These are phyloP conservation scores for Paraescarpia echinospica DNA, from an alignment of 1,140 invertebrate species.

Conservation along the genomic window DNA sequence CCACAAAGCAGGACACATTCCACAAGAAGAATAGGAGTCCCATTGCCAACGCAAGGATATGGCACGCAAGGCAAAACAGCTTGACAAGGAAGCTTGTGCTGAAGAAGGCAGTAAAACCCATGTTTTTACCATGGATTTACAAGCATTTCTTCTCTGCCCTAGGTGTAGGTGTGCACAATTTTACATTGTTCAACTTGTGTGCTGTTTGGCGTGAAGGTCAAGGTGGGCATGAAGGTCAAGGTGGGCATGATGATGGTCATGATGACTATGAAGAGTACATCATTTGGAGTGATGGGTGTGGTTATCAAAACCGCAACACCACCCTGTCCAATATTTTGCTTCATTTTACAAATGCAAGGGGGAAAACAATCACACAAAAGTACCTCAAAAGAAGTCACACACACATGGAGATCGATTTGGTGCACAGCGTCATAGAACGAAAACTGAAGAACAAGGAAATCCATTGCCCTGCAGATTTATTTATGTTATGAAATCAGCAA, in stretches of 20 bases:
- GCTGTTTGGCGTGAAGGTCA: constrained; percentile 58
- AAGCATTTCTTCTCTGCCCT: constrained; percentile 53
- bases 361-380: constrained; percentile 52
- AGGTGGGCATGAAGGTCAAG: constrained; percentile 32
- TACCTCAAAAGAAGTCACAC: constrained; percentile 56
- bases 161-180: constrained; percentile 47
- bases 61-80: too few species aligned
- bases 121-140: constrained; percentile 45
- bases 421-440: constrained; percentile 40
- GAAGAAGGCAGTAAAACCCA: too few species aligned
- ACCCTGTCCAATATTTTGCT: constrained; percentile 49
- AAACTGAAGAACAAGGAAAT: constrained; percentile 20
- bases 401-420: constrained; percentile 57
- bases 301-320: constrained; percentile 50
- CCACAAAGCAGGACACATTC: constrained; percentile 23
- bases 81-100: too few species aligned
- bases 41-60: too few species aligned
- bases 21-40: constrained; percentile 18
- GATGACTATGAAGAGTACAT: constrained; percentile 30
- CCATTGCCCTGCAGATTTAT: constrained; percentile 27
- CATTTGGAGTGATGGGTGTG: constrained; percentile 38
- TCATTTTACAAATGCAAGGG: constrained; percentile 37
- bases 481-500: constrained; percentile 18
- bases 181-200: too few species aligned
- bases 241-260: constrained; percentile 41